phyloP scores from a whole-genome alignment of 2,797 vertebrate species.

The Myotis daubentonii region DNA sequence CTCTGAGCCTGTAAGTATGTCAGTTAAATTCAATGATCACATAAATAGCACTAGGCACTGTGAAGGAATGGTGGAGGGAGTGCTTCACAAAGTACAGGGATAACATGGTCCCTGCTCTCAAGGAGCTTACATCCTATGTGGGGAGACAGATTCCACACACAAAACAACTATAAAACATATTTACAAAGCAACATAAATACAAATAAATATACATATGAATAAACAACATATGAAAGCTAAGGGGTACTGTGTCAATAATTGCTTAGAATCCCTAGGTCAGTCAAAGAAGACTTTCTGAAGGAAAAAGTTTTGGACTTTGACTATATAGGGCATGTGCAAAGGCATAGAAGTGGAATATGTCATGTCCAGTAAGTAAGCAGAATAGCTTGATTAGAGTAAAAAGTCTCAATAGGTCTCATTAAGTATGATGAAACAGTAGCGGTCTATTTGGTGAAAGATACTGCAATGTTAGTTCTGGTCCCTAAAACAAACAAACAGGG shows the following conservation, averaged over 20 bases:
- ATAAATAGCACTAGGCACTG: constrained; percentile 8
- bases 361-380: constrained; percentile 43
- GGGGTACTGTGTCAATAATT: constrained; percentile 32
- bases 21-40: constrained; percentile 55
- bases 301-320: constrained; percentile 34
- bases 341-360: constrained; percentile 13
- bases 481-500: constrained; percentile 44
- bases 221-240: constrained; percentile 65
- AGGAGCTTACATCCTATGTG: constrained; percentile 63
- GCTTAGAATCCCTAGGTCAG: constrained; percentile 40
- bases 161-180: constrained; percentile 59
- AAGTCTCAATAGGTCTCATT: constrained; percentile 41
- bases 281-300: constrained; percentile 18
- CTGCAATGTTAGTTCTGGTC: constrained; percentile 25
- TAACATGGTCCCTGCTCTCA: constrained; percentile 46
- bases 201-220: constrained; percentile 70
- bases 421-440: constrained; percentile 45
- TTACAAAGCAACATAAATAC: constrained; percentile 70
- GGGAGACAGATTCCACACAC: constrained; percentile 3
- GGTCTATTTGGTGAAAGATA: constrained; percentile 38
- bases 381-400: constrained; percentile 61
- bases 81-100: constrained; percentile 43
- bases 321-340: constrained; percentile 41
- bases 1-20: constrained; percentile 55
- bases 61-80: neutral